These are phyloP conservation scores for Pavo muticus DNA, from an alignment of 2,113 vertebrate species.

Conservation along the genomic window DNA sequence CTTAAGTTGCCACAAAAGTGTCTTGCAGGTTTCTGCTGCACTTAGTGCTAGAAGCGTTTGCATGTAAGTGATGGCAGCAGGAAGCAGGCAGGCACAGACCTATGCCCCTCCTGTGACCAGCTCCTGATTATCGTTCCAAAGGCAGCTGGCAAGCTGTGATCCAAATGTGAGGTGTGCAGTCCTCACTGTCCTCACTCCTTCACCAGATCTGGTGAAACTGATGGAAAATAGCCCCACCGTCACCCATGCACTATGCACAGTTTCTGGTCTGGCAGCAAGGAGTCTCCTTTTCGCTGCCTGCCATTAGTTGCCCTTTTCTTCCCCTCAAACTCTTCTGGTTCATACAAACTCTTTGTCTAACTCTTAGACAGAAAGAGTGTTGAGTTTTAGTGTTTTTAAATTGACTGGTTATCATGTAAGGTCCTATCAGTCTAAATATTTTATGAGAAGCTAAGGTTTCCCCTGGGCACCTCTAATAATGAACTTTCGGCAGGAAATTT, in stretches of 20 bases:
- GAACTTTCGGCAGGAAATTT: slow-evolving; percentile 78
- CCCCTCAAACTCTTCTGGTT: not conserved
- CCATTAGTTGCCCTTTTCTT: not conserved
- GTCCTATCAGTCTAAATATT: slow-evolving; percentile 66
- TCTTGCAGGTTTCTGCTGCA: not conserved
- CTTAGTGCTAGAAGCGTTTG: not conserved
- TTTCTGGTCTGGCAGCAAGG: not conserved
- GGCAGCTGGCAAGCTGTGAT: not conserved
- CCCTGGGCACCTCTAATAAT: slow-evolving; percentile 67
- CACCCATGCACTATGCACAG: not conserved
- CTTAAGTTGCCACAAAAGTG: slow-evolving; percentile 26
- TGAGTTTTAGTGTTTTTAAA: slow-evolving; percentile 73
- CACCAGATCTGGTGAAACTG: not conserved
- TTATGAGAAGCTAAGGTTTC: slow-evolving; percentile 64
- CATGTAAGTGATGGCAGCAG: not conserved
- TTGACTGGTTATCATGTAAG: slow-evolving; percentile 57
- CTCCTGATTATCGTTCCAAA: not conserved
- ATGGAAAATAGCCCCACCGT: not conserved
- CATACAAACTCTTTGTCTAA: not conserved
- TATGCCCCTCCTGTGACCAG: not conserved
- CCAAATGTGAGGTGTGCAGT: not conserved
- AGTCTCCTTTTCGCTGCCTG: not conserved
- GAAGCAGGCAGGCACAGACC: not conserved
- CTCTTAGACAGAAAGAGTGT: not conserved
- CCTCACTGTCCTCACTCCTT: not conserved